Evolutionary conservation across 37 sponge, comb jelly and placozoan genomes (phyloP).

Genomic region (Axinella damicornis): DNA sequence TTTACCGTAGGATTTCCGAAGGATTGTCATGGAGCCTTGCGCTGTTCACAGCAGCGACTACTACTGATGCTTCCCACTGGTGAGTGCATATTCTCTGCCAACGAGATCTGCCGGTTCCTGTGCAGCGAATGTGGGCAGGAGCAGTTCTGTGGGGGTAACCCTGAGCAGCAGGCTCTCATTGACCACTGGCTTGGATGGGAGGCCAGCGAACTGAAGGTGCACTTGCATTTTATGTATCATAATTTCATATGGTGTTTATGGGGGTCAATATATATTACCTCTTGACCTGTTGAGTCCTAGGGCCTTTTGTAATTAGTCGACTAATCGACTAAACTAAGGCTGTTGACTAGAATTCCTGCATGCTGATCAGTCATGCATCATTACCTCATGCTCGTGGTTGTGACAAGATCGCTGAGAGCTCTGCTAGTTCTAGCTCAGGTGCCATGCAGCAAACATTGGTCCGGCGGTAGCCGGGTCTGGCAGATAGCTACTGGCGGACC

Average conservation of each 20-base stretch:
- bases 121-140: constrained; percentile 13
- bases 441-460: too few relatives aligned
- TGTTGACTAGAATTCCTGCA: too few relatives aligned
- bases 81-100: constrained; percentile 38
- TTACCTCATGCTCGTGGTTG: neutral
- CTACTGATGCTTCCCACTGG: constrained; percentile 24
- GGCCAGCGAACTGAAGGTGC: constrained; percentile 50
- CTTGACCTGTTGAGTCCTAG: too few relatives aligned
- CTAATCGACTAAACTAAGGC: too few relatives aligned
- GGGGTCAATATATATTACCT: too few relatives aligned
- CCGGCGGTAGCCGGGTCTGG: too few relatives aligned
- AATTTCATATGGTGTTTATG: too few relatives aligned
- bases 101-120: constrained; percentile 75
- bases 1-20: neutral
- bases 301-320: too few relatives aligned
- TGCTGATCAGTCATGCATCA: neutral
- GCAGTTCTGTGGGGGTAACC: neutral
- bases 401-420: too few relatives aligned
- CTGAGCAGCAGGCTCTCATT: constrained; percentile 26
- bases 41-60: neutral
- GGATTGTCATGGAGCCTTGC: neutral
- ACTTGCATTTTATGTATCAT: neutral
- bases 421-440: too few relatives aligned
- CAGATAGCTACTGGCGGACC: too few relatives aligned
- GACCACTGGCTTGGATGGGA: constrained; percentile 81